These are phyloP conservation scores for Atopsyche davidsoni DNA, from an alignment of 1,140 invertebrate genomes.

Conservation along the genomic window DNA sequence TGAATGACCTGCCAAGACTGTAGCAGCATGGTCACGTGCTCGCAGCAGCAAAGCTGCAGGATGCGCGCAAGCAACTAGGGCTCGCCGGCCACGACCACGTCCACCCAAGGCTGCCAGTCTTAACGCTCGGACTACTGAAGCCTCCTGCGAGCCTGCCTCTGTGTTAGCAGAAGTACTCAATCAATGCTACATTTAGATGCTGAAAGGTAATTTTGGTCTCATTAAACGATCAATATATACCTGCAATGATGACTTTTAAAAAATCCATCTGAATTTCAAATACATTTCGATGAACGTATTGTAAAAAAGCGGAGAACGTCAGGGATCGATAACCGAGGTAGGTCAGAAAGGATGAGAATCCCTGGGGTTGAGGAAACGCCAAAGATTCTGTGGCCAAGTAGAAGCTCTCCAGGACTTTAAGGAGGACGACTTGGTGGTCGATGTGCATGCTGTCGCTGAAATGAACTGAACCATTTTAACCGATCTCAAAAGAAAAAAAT, in stretches of 20 bases:
- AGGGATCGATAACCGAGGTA: slow-evolving; percentile 74
- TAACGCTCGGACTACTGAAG: slow-evolving; percentile 35
- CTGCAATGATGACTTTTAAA: slow-evolving; percentile 73
- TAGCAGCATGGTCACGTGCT: slow-evolving; percentile 70
- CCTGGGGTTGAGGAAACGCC: slow-evolving; percentile 76
- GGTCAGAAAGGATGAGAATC: slow-evolving; percentile 80
- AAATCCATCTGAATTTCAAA: slow-evolving; percentile 83
- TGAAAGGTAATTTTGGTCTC: background rate
- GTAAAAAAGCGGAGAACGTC: slow-evolving; percentile 67
- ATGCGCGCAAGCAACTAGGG: slow-evolving; percentile 72
- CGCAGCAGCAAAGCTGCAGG: slow-evolving; percentile 69
- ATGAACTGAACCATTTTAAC: slow-evolving; percentile 21
- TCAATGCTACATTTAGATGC: background rate
- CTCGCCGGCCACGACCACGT: slow-evolving; percentile 66
- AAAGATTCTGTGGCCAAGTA: slow-evolving; percentile 69
- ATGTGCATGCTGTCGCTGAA: slow-evolving; percentile 66
- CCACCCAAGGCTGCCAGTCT: slow-evolving; percentile 53
- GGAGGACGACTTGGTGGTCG: slow-evolving; percentile 60
- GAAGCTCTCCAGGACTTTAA: slow-evolving; percentile 69
- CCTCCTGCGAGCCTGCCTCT: slow-evolving; percentile 66
- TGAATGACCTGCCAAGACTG: slow-evolving; percentile 63
- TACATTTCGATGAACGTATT: slow-evolving; percentile 72
- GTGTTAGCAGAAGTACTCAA: background rate
- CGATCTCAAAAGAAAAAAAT: too few species aligned
- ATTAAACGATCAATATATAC: slow-evolving; percentile 41